These are phyloP conservation scores for Lateolabrax maculatus DNA, from an alignment of 2,797 vertebrate species.

Conservation along the genomic window DNA sequence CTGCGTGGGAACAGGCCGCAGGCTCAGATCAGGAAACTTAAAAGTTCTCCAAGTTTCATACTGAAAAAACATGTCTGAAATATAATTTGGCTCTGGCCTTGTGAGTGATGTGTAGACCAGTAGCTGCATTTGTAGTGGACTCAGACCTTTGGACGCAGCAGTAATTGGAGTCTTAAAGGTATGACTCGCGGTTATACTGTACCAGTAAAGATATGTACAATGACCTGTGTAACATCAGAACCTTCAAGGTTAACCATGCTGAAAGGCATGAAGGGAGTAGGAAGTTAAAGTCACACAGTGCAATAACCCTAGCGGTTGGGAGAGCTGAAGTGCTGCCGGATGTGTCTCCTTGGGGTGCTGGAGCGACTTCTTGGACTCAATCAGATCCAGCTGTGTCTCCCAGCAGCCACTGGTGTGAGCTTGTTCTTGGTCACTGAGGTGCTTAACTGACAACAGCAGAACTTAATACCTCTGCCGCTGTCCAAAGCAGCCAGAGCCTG, in stretches of 20 bases:
- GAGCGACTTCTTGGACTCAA: constrained; percentile 8
- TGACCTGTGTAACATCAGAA: neutral
- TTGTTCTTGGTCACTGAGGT: constrained; percentile 18
- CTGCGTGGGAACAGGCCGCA: neutral
- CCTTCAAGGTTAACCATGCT: neutral
- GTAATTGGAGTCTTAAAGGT: neutral
- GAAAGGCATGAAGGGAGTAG: neutral
- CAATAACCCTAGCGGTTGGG: neutral
- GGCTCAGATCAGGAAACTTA: neutral
- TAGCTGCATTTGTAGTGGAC: neutral
- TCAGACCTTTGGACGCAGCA: neutral
- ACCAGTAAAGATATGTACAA: neutral
- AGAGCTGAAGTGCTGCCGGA: neutral
- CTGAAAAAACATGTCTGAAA: neutral
- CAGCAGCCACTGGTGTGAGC: constrained; percentile 39
- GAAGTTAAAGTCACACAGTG: neutral
- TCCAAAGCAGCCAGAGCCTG: neutral
- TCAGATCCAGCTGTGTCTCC: constrained; percentile 28
- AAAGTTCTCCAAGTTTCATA: neutral
- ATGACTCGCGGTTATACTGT: neutral
- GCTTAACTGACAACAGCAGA: constrained; percentile 29
- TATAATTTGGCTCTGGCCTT: neutral
- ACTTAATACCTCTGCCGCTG: neutral
- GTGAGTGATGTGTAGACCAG: neutral
- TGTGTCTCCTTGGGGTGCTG: neutral